A percentile compares a stretch with the other conserved stretches of the same genome.
Evolutionary conservation across 53 echinoderm and acorn worm genomes (phyloP).

Genomic region (Paelopatides confundens): DNA sequence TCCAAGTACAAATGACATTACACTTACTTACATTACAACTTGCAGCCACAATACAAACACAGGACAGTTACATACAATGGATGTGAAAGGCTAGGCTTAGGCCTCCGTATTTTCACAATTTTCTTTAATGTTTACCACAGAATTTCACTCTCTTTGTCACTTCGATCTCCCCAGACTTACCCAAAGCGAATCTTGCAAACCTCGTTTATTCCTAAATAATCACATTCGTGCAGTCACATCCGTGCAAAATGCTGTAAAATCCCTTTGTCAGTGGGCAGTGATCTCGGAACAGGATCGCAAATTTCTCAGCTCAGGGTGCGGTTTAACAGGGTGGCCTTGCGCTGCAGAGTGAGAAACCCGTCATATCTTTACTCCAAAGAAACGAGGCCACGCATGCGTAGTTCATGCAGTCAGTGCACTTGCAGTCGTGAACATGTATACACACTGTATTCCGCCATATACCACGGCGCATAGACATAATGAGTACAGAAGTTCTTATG

Average conservation of each 20-base stretch:
- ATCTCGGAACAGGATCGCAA: conserved; percentile 45
- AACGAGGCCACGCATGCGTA: conserved; percentile 46
- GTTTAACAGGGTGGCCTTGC: conserved; percentile 46
- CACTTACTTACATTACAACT: too few relatives aligned
- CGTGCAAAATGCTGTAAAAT: conserved; percentile 40
- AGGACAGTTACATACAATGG: conserved; percentile 31
- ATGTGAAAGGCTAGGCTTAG: conserved; percentile 45
- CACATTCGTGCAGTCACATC: conserved; percentile 44
- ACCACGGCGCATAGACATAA: background rate
- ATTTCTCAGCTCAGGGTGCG: conserved; percentile 52
- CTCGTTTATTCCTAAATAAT: conserved; percentile 41
- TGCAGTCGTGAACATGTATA: background rate
- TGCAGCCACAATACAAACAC: conserved; percentile 20
- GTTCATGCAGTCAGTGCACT: conserved; percentile 3
- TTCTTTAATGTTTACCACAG: background rate
- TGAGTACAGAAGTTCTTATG: background rate
- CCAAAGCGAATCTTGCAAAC: conserved; percentile 36
- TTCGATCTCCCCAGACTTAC: conserved; percentile 16
- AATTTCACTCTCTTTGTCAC: background rate
- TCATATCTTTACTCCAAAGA: conserved; percentile 43
- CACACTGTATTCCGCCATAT: too few relatives aligned
- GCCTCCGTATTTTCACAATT: background rate
- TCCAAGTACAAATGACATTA: conserved; percentile 26
- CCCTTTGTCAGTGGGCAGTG: conserved; percentile 33
- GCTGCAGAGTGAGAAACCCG: conserved; percentile 52